Evolutionary conservation across 1,140 invertebrate genomes (phyloP).

Genomic region (Mesaphorura yosii): DNA sequence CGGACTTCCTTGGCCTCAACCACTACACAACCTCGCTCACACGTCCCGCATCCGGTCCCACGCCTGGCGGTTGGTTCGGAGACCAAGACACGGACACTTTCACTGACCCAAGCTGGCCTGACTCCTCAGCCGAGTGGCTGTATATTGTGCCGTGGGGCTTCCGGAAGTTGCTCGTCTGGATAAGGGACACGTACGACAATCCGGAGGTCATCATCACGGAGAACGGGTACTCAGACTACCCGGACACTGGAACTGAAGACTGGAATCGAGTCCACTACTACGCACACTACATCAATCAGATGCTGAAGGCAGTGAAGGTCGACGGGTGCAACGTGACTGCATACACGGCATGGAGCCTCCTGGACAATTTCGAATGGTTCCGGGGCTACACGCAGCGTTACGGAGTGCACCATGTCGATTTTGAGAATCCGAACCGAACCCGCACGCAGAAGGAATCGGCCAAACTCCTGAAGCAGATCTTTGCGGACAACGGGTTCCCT

Average conservation of each 20-base stretch:
- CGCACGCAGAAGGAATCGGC: too few relatives aligned
- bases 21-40: slow-evolving; percentile 5
- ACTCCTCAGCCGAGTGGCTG: not conserved
- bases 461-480: too few relatives aligned
- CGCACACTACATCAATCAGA: slow-evolving; percentile 21
- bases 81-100: not conserved
- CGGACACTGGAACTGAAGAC: slow-evolving; percentile 8
- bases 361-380: slow-evolving; percentile 20
- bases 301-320: slow-evolving; percentile 22
- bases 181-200: slow-evolving; percentile 49
- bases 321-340: slow-evolving; percentile 22
- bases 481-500: too few relatives aligned
- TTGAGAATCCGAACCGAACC: too few relatives aligned
- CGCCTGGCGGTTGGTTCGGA: not conserved
- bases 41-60: not conserved
- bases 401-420: too few relatives aligned
- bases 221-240: slow-evolving; percentile 26
- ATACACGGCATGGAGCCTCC: slow-evolving; percentile 20
- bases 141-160: slow-evolving; percentile 36
- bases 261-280: slow-evolving; percentile 13
- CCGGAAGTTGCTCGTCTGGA: slow-evolving; percentile 50
- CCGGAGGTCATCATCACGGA: slow-evolving; percentile 49
- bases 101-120: not conserved
- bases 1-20: slow-evolving; percentile 13
- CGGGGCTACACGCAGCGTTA: slow-evolving; percentile 19